Evolutionary conservation across 2,113 vertebrate genomes (phyloP).

Genomic region (Mastomys natalensis): DNA sequence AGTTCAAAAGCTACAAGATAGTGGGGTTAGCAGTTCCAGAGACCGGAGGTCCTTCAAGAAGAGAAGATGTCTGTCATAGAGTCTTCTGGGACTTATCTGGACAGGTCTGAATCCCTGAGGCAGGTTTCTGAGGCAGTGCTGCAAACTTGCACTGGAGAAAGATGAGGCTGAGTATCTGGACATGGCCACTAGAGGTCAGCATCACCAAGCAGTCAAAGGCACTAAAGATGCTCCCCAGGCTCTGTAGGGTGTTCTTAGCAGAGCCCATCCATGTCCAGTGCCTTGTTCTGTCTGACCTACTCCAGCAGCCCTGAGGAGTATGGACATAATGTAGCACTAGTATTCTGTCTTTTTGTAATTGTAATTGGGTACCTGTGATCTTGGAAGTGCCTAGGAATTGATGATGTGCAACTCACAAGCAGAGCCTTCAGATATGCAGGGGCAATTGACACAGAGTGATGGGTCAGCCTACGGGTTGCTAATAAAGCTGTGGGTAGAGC

Average conservation of each 20-base stretch:
- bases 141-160: not conserved
- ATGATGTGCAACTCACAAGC: not conserved
- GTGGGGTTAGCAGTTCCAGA: not conserved
- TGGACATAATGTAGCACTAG: not conserved
- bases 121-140: not conserved
- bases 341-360: not conserved
- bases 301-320: too few relatives aligned
- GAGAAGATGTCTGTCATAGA: not conserved
- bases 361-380: not conserved
- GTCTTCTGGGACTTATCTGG: not conserved
- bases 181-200: constrained; percentile 68
- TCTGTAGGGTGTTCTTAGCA: too few relatives aligned
- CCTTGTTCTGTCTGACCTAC: not conserved
- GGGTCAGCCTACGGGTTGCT: not conserved
- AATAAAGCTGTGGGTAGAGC: not conserved
- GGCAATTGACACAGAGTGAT: not conserved
- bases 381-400: too few relatives aligned
- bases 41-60: not conserved
- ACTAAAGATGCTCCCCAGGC: rapidly evolving
- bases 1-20: not conserved
- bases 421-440: rapidly evolving
- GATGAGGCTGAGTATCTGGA: not conserved
- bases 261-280: rapidly evolving
- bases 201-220: not conserved
- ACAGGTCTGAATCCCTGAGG: not conserved